These are phyloP conservation scores for Ornithoptera alexandrae DNA, from an alignment of 2,888 invertebrate genomes.

Conservation along the genomic window DNA sequence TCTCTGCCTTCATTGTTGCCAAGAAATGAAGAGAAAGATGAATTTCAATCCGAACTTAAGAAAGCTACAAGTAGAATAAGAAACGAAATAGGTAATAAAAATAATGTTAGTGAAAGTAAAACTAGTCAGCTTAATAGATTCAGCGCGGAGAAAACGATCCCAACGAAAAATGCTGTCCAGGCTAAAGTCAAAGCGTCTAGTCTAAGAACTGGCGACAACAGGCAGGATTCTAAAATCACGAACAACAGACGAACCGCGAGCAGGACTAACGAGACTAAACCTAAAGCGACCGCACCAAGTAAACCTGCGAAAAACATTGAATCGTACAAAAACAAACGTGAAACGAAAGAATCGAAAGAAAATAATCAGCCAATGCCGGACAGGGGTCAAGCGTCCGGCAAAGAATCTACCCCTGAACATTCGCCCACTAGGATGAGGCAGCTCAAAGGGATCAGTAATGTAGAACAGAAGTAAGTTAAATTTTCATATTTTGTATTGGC, in stretches of 20 bases:
- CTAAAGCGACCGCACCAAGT: constrained; percentile 47
- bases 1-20: constrained; percentile 77
- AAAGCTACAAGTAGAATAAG: constrained; percentile 77
- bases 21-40: constrained; percentile 77
- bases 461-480: constrained; percentile 57
- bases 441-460: constrained; percentile 37
- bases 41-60: constrained; percentile 76
- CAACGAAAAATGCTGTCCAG: constrained; percentile 65
- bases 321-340: constrained; percentile 50
- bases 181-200: constrained; percentile 77
- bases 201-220: constrained; percentile 55
- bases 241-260: constrained; percentile 57
- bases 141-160: constrained; percentile 61
- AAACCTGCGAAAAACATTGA: constrained; percentile 45
- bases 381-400: constrained; percentile 81
- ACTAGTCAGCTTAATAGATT: constrained; percentile 70
- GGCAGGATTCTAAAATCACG: constrained; percentile 46
- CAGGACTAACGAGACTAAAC: constrained; percentile 58
- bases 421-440: constrained; percentile 72
- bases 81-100: constrained; percentile 70
- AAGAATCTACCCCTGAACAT: constrained; percentile 82
- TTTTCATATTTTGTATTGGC: too few species aligned
- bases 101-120: constrained; percentile 71
- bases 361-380: constrained; percentile 61
- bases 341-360: constrained; percentile 59